Base-by-base conservation (phyloP, 2,797 vertebrate species). In the Sebastes iracundus region DNA sequence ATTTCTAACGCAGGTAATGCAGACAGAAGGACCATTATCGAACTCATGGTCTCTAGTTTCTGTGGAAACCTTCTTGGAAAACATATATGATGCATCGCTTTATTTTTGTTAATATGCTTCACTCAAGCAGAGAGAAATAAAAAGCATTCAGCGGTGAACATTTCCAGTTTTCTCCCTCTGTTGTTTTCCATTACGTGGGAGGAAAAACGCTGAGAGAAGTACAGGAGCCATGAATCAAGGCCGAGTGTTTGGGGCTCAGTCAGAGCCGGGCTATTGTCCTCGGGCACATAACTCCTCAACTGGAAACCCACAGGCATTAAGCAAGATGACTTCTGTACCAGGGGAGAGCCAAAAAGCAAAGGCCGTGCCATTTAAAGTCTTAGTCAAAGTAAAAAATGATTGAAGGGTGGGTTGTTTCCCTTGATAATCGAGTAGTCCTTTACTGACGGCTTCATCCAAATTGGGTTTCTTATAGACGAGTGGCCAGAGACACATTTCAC, bases 121-220 rank as follows among this genome's bases (percentile, higher is more conserved):
- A 71, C 10, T 83, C 75, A 27, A 77, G 85, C 82, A 55, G n/a
- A 70, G 67, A 66, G 62, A 78, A 77, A 84, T 79, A 75, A 88
- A 89, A 83, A 49, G 55, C 75, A 63, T 68, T 67, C 33, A 53
- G 75, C 33, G 4, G 69, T 75, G 76, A 85, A 79, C 75, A 55
- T 28, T 83, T 82, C 56, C 59, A 27, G 30, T 61, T 78, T 49
- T 3, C 65, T 27, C 53, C 64, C 61, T 23, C 73, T 65, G 27
- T 67, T 46, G 82, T 88, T 89, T 80, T 84, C 75, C 73, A 87
- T 91, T 89, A 91, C 27, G 83, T 79, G 83, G 87, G 67, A 76
- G 87, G 79, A 82, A 80, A 52, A 75, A 72, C 27, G 83, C 85
- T 22, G 84, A 33, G 68, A 49, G 67, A 75, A 61, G 64, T 7